Base-by-base conservation (phyloP, 1,140 invertebrate genomes). In the Caenorhabditis tropicalis region DNA sequence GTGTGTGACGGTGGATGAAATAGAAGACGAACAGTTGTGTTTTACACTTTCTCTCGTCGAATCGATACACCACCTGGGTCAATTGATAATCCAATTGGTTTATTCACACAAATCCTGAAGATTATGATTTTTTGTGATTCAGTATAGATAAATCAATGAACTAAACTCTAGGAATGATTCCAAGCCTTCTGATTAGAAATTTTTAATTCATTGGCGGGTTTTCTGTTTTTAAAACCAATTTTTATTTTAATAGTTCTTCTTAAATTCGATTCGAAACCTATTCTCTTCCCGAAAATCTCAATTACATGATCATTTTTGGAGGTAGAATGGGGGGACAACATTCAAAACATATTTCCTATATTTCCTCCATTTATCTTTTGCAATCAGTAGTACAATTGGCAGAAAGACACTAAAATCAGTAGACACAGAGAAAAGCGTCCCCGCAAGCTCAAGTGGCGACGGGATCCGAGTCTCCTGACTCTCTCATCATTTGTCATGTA, bases 101-200 rank as follows among this genome's bases (percentile, higher is more conserved):
- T 46, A 74, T 74, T 74, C 65, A 74, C 65, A 74, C 65, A 43
- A 74, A 46, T 74, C 43, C n/a, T n/a, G n/a, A n/a, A n/a, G 65
- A n/a, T 19, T 24, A 10, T 24, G 21, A 29, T n/a, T n/a, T n/a
- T n/a, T n/a, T n/a, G n/a, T n/a, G n/a, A n/a, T n/a, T n/a, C n/a
- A n/a, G n/a, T n/a, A n/a, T n/a, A n/a, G n/a, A n/a, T n/a, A n/a
- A n/a, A n/a, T n/a, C n/a, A n/a, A n/a, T n/a, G 65, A 74, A 33
- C 65, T n/a, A n/a, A n/a, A 74, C 65, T 36, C 15, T 51, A n/a
- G 49, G 49, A 51, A 51, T 51, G 48, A 51, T 16, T 10, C 3
- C 12, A 51, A 3, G 48, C n/a, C n/a, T 10, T 19, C 3, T 4
- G 48, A 19, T 3, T 3, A 19, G 19, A 19, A 51, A 19, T 51